Evolutionary conservation across 2,113 vertebrate species (phyloP).

Genomic region (Chauna torquata): DNA sequence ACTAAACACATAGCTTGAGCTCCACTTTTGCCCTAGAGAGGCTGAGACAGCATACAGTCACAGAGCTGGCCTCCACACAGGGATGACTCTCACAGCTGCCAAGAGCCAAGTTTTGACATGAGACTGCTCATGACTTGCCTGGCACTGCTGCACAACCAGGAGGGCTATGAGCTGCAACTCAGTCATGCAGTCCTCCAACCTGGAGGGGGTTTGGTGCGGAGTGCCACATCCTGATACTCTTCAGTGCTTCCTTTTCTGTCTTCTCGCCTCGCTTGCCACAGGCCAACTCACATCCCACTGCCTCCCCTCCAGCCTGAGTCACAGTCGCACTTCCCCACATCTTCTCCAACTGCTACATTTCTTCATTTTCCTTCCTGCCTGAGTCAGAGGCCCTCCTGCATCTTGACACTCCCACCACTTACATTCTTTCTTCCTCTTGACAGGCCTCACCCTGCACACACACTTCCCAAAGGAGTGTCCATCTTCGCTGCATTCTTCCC

Average conservation of each 20-base stretch:
- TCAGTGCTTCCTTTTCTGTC: slow-evolving; percentile 5
- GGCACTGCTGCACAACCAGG: neutral
- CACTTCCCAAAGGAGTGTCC: neutral
- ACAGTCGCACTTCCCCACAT: slow-evolving; percentile 40
- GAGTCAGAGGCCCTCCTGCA: slow-evolving; percentile 48
- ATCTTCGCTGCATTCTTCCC: neutral
- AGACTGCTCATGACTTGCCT: neutral
- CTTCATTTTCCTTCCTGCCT: slow-evolving; percentile 66
- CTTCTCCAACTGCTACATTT: slow-evolving; percentile 46
- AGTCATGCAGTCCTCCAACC: neutral
- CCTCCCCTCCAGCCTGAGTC: slow-evolving; percentile 44
- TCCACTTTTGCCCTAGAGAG: neutral
- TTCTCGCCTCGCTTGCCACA: neutral
- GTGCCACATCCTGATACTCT: neutral
- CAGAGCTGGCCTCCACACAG: neutral
- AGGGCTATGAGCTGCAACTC: neutral
- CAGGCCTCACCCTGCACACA: neutral
- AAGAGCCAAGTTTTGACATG: neutral
- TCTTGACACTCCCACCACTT: slow-evolving; percentile 16
- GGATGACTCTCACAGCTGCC: neutral
- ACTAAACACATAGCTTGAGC: neutral
- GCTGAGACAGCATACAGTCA: neutral
- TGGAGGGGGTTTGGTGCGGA: neutral
- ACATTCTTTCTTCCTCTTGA: slow-evolving; percentile 22
- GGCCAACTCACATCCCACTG: neutral